These are phyloP conservation scores for Dorcus hopei DNA, from an alignment of 2,888 invertebrate species.

Conservation along the genomic window DNA sequence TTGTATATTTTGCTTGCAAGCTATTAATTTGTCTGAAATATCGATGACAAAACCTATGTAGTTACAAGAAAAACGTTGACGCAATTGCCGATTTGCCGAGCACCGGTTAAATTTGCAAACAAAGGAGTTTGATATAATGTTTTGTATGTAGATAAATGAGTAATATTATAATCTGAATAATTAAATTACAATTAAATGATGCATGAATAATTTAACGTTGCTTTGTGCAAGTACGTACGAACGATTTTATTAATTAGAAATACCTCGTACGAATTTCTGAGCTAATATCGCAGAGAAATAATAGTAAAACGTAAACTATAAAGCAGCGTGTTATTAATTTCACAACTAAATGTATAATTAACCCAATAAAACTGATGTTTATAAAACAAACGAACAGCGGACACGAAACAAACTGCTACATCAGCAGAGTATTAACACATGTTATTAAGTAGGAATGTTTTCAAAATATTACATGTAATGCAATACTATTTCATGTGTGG, in stretches of 20 bases:
- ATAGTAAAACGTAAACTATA: slow-evolving; percentile 2
- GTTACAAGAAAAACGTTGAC: too few relatives aligned
- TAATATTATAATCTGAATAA: neutral
- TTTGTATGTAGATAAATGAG: neutral
- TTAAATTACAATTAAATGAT: neutral
- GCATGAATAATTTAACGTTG: neutral
- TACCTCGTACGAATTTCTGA: neutral
- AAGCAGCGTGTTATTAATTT: slow-evolving; percentile 13
- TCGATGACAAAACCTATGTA: too few relatives aligned
- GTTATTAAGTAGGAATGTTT: slow-evolving; percentile 13
- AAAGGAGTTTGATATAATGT: too few relatives aligned
- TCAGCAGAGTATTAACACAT: slow-evolving; percentile 14
- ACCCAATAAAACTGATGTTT: slow-evolving; percentile 25
- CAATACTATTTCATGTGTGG: slow-evolving; percentile 16
- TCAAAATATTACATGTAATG: slow-evolving; percentile 14
- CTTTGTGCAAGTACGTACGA: neutral
- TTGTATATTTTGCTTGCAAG: too few relatives aligned
- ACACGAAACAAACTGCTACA: slow-evolving; percentile 14
- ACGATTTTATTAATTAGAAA: neutral
- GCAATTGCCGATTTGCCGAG: too few relatives aligned
- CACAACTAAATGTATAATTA: slow-evolving; percentile 26
- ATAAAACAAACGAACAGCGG: slow-evolving; percentile 10
- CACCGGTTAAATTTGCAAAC: too few relatives aligned
- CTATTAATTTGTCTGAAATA: too few relatives aligned
- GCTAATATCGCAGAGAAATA: neutral